Evolutionary conservation across 1,140 invertebrate species (phyloP), one percentile per base, ranked within the genome.

Genomic region (Odontomachus brunneus): DNA sequence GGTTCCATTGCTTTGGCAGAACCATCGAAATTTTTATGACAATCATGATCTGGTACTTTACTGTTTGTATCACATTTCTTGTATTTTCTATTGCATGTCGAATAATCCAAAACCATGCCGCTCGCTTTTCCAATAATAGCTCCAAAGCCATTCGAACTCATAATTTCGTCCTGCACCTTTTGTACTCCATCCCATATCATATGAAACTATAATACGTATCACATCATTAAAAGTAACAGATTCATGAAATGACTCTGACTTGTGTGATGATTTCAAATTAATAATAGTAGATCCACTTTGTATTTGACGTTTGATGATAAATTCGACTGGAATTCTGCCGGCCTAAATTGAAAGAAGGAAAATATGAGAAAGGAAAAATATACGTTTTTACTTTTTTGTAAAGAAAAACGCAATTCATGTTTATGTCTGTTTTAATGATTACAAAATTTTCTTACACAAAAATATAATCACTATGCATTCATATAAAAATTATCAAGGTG

Each of bases 181-280:
- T 12, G 49, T 78, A 22, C 44, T 66, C 62, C 74, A 78, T 22
- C 49, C 49, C 74, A 78, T 78, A 53, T 57, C 49, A 19, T 51
- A 65, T 26, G 62, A 66, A 12, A 38, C 33, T 4, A 51, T 24
- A 63, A 65, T 53, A 1, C 48, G 57, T 15, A 65, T 60, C 17
- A 9, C 26, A 38, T 11, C 22, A 5, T 63, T 17, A 7, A 60
- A 60, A 7, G 19, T 11, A 14, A 60, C 19, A 1, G 15, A 22
- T 24, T 12, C 24, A 3, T 60, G 22, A 12, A 60, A 1, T n/a
- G n/a, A n/a, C n/a, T n/a, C n/a, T n/a, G 57, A 26, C 24, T 60
- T 14, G 11, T 60, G 19, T 1, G 14, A 24, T 60, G 9, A 14
- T 24, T 60, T 26, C 2, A 60, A 60, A 60, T 60, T 60, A 15